phyloP scores from a whole-genome alignment of 2,113 vertebrate genomes.

The Camelus dromedarius region DNA sequence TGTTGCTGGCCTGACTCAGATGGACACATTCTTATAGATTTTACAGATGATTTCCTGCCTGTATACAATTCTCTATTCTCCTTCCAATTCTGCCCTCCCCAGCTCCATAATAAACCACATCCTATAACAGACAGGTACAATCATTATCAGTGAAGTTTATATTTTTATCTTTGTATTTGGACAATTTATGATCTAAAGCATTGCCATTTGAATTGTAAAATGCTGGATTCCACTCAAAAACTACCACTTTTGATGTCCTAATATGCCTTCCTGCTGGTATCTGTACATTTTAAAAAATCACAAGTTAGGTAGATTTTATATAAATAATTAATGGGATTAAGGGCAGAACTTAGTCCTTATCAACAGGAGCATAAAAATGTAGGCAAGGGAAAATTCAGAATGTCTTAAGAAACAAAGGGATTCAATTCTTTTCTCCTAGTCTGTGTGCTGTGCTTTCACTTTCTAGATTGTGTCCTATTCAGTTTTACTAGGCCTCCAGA shows the following conservation, averaged over 20 bases:
- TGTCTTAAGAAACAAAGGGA: neutral
- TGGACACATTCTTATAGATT: neutral
- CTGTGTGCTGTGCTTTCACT: neutral
- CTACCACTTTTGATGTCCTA: neutral
- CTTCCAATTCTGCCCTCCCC: neutral
- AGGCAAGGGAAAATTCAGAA: neutral
- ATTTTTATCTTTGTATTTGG: neutral
- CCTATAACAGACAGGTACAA: neutral
- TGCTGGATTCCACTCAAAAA: neutral
- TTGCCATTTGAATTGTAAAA: neutral
- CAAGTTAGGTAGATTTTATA: constrained; percentile 28
- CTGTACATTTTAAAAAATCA: neutral
- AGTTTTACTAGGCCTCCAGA: constrained; percentile 8
- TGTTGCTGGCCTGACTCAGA: neutral
- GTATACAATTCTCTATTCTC: neutral
- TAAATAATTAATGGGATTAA: neutral
- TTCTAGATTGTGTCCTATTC: neutral
- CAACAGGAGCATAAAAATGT: neutral
- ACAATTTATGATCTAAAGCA: neutral
- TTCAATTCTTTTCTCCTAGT: neutral
- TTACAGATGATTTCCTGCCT: neutral
- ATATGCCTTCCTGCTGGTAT: neutral
- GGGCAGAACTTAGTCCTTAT: neutral
- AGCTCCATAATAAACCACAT: neutral
- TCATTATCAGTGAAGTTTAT: neutral